Evolutionary conservation across 2,888 invertebrate genomes (phyloP).

Genomic region (Dynastes hyllus): DNA sequence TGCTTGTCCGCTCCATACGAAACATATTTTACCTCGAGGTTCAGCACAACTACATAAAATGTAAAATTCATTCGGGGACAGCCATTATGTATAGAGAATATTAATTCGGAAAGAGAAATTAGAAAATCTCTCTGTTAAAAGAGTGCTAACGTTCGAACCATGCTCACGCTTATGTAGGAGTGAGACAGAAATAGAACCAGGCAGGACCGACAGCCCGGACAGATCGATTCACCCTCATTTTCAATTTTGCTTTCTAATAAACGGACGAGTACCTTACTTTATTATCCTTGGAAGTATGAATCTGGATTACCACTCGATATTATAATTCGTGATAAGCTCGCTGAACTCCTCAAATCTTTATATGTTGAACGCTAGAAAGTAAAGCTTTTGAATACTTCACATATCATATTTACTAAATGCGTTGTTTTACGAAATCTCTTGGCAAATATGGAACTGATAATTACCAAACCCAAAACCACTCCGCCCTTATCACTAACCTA

Average conservation of each 20-base stretch:
- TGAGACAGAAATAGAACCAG: conserved; percentile 31
- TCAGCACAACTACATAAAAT: background rate
- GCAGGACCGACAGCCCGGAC: conserved; percentile 51
- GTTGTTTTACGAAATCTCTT: too few species aligned
- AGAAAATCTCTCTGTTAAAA: background rate
- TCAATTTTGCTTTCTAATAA: conserved; percentile 16
- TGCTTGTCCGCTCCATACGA: background rate
- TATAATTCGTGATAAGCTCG: background rate
- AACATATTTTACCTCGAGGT: background rate
- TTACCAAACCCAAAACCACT: too few species aligned
- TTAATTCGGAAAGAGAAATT: conserved; percentile 22
- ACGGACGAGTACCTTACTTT: conserved; percentile 21
- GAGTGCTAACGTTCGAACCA: background rate
- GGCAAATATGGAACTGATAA: too few species aligned
- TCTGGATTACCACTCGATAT: background rate
- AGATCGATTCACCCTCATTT: conserved; percentile 53
- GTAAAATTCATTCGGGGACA: background rate
- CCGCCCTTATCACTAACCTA: too few species aligned
- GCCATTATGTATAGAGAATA: background rate
- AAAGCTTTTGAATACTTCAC: too few species aligned
- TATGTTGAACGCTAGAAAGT: too few species aligned
- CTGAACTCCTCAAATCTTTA: too few species aligned
- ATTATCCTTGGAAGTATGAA: conserved; percentile 29
- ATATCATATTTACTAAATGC: too few species aligned
- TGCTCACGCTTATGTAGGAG: background rate